Evolutionary conservation across 1,140 invertebrate genomes (phyloP), one percentile per base, ranked within the genome.

Genomic region (Nymphalis io): DNA sequence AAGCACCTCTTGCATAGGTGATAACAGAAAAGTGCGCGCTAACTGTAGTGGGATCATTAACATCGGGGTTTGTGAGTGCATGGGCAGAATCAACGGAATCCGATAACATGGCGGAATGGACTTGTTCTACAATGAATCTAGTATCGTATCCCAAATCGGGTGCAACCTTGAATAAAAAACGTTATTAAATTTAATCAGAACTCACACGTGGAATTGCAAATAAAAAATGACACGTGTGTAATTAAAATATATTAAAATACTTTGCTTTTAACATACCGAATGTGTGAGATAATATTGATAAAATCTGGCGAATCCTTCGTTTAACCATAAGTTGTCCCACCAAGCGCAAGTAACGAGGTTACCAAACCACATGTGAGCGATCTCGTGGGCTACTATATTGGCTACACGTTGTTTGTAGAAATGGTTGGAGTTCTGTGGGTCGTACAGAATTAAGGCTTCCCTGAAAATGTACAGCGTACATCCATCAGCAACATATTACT

Each of bases 271-370:
- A 68, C 82, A 72, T 72, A 88, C 91, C 64, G 81, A 59, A 11
- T 88, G 93, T 77, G 93, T 95, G 78, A 93, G 94, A 87, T 74
- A 96, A 81, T 96, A 96, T 93, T 94, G 92, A 73, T 94, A 94
- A 66, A 93, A 95, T 68, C 93, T 88, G 0, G 94, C 94, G 72
- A 95, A 95, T 2, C 93, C 94, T 84, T 96, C 95, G 72, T 95
- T 95, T 0, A 96, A 81, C 95, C 95, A 96, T 1, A 93, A 88
- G 53, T 93, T 93, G 40, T 93, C 93, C 95, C 95, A 95, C 94
- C 94, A 95, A 2, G 93, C 87, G 48, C 94, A 94, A 20, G 94
- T 95, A 5, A 95, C 94, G 6, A 93, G 77, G 68, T 93, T 92
- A 0, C 92, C 93, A 57, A 93, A 92, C 93, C 93, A 93, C 84